Evolutionary conservation across 2,113 vertebrate genomes (phyloP).

Genomic region (Silurus meridionalis): DNA sequence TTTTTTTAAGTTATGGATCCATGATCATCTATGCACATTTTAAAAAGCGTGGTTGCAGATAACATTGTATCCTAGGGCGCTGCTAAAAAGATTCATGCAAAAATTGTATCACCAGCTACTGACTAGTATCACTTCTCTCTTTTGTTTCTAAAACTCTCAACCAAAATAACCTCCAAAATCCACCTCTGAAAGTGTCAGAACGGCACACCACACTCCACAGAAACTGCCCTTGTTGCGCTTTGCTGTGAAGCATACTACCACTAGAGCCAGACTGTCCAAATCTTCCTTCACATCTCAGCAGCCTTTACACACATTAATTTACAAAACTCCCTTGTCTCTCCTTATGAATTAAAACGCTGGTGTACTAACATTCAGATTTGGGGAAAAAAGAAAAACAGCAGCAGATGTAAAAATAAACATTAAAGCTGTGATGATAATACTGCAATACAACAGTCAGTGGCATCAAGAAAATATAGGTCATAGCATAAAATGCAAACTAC

Average conservation of each 20-base stretch:
- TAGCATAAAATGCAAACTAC: not conserved
- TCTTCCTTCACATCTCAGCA: not conserved
- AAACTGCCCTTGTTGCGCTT: not conserved
- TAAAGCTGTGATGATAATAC: not conserved
- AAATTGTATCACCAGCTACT: not conserved
- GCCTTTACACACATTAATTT: not conserved
- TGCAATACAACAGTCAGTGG: too few relatives aligned
- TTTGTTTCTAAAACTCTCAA: not conserved
- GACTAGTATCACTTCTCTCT: constrained; percentile 10
- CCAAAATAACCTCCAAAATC: not conserved
- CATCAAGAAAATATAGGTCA: not conserved
- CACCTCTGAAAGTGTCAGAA: not conserved
- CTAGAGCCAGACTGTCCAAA: not conserved
- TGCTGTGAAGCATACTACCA: not conserved
- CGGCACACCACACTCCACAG: not conserved
- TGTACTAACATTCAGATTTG: not conserved
- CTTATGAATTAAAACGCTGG: not conserved
- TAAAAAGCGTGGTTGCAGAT: not conserved
- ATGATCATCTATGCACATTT: not conserved
- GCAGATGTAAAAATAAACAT: not conserved
- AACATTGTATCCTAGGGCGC: not conserved
- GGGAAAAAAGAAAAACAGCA: not conserved
- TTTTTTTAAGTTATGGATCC: not conserved
- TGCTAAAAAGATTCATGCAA: not conserved
- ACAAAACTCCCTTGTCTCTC: not conserved